These are phyloP conservation scores for Drosophila kepulauana DNA, from an alignment of 1,140 invertebrate genomes.

Conservation along the genomic window DNA sequence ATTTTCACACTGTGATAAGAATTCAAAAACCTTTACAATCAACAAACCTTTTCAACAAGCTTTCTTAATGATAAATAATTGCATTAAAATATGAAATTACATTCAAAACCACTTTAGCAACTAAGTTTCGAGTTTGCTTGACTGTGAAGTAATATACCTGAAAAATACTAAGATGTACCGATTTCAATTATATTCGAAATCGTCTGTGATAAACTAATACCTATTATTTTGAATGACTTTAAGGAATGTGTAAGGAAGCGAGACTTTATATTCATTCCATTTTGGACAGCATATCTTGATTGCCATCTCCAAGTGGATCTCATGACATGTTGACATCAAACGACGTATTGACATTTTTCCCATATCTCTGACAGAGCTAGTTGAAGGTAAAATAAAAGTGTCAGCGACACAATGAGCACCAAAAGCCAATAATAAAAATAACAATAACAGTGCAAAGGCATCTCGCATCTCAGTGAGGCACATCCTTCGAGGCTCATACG, in stretches of 20 bases:
- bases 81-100: too few relatives aligned
- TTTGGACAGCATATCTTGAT: conserved; percentile 6
- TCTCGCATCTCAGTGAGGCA: conserved; percentile 27
- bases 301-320: conserved; percentile 11
- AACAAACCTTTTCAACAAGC: too few relatives aligned
- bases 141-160: too few relatives aligned
- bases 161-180: too few relatives aligned
- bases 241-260: not conserved
- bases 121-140: too few relatives aligned
- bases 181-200: too few relatives aligned
- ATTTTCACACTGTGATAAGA: too few relatives aligned
- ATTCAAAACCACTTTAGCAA: too few relatives aligned
- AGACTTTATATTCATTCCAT: not conserved
- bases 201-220: too few relatives aligned
- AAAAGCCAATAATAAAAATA: conserved; percentile 29
- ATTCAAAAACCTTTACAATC: too few relatives aligned
- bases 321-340: conserved; percentile 18
- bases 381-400: conserved; percentile 58
- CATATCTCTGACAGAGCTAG: conserved; percentile 45
- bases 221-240: too few relatives aligned
- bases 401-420: conserved; percentile 54
- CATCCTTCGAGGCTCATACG: conserved; percentile 33
- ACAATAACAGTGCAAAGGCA: conserved; percentile 18
- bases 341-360: conserved; percentile 17
- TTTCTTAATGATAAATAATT: too few relatives aligned